Evolutionary conservation across 2,888 invertebrate species (phyloP).

Genomic region (Balanococcus diminutus): DNA sequence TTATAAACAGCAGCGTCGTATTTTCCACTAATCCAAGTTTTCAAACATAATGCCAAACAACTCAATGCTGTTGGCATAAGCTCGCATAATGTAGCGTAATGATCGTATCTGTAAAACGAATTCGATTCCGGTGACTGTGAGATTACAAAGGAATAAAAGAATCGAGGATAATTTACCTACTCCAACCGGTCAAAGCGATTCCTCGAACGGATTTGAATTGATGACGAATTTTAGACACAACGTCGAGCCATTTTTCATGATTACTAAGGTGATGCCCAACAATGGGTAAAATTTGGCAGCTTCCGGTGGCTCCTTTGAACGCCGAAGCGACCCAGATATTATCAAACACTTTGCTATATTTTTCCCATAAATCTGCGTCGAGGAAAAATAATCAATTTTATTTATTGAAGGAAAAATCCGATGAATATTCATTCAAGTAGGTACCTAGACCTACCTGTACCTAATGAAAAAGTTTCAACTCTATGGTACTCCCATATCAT

Average conservation of each 20-base stretch:
- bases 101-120: constrained; percentile 68
- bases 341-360: constrained; percentile 71
- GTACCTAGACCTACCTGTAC: constrained; percentile 62
- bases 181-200: constrained; percentile 76
- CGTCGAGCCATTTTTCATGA: constrained; percentile 74
- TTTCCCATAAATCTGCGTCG: constrained; percentile 67
- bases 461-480: constrained; percentile 65
- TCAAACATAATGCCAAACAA: constrained; percentile 69
- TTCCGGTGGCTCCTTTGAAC: constrained; percentile 85
- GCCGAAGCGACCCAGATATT: constrained; percentile 80
- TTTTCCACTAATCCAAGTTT: constrained; percentile 65
- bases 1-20: constrained; percentile 63
- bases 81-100: constrained; percentile 75
- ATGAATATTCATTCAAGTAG: background rate
- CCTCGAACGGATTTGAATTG: constrained; percentile 65
- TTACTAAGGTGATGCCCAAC: constrained; percentile 76
- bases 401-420: background rate
- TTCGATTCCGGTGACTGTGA: background rate
- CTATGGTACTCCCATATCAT: constrained; percentile 74
- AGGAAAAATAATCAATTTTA: too few relatives aligned
- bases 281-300: constrained; percentile 72
- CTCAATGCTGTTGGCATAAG: constrained; percentile 70
- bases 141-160: background rate
- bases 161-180: constrained; percentile 64
- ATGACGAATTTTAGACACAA: constrained; percentile 65